phyloP scores from a whole-genome alignment of 2,797 vertebrate species.

The Melanotaenia pygmaea region DNA sequence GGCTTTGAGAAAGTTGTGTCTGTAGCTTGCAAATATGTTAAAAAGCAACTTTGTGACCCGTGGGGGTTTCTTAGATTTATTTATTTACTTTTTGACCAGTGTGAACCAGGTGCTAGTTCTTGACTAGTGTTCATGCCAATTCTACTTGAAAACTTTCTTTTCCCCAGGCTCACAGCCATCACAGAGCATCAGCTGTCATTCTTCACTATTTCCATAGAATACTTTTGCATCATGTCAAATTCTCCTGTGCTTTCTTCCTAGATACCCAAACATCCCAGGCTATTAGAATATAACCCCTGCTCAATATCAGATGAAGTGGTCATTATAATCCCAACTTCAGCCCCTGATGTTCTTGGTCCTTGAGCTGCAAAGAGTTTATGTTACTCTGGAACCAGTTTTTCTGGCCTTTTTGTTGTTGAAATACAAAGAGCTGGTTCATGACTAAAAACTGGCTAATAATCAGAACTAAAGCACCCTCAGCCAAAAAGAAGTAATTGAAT shows the following conservation, averaged over 20 bases:
- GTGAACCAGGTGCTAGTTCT: not conserved
- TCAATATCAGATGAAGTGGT: not conserved
- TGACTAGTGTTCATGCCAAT: not conserved
- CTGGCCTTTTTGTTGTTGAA: no score
- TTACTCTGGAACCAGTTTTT: not conserved
- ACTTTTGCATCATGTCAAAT: not conserved
- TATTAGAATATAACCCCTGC: not conserved
- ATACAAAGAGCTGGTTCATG: no score
- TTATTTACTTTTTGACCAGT: not conserved
- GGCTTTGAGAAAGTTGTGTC: not conserved
- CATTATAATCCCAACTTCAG: not conserved
- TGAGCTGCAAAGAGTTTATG: not conserved
- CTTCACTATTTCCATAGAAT: not conserved
- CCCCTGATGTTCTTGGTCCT: not conserved
- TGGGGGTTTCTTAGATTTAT: not conserved
- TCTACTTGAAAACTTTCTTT: not conserved
- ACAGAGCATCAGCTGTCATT: not conserved
- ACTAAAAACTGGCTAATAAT: no score
- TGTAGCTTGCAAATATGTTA: not conserved
- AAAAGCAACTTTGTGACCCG: not conserved
- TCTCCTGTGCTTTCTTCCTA: not conserved
- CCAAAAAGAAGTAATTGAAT: no score
- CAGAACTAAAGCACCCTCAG: no score
- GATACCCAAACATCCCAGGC: not conserved
- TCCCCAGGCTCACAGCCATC: not conserved